Evolutionary conservation across 2,888 invertebrate species (phyloP), one percentile per base, ranked within the genome.

Genomic region (Coelopa pilipes): DNA sequence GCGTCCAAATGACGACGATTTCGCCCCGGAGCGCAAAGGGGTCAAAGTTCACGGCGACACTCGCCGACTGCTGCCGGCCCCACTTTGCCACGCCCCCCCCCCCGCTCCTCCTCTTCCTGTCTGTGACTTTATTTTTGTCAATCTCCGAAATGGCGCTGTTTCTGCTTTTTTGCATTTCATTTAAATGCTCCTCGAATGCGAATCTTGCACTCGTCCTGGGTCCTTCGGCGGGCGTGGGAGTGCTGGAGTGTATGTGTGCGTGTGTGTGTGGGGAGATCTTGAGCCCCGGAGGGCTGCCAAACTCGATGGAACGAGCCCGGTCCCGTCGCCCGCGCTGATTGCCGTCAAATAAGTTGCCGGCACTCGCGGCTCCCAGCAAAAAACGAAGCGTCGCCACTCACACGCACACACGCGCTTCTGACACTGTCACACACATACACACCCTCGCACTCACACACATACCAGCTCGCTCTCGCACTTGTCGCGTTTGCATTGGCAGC

Each of bases 331-430:
- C 24, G 53, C 45, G 17, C 5, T 19, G 19, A 45, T 19, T 24
- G 49, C 45, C 17, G 19, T 46, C 17, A 49, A 49, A 50, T 49
- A 12, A 17, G 24, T 17, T 46, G 59, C 47, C 72, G 70, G 19
- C 68, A 70, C 67, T 71, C 70, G 69, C n/a, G 9, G 45, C 66
- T 74, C 50, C 70, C 70, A 73, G 67, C 60, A 67, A 49, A 75
- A 62, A 62, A 73, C 45, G n/a, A 69, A 72, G 0, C 53, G 59
- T 75, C 70, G 70, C 59, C 60, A 59, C 65, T 71, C 34, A 68
- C 55, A 55, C 19, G 2, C 1, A 57, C 57, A 59, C 57, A 21
- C 57, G 10, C 63, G n/a, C 47, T 17, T 50, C 4, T 9, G 11
- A 47, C 50, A 19, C 13, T 11, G 24, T 24, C 62, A 15, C 62